These are phyloP conservation scores for Drosophila kepulauana DNA, from an alignment of 1,140 invertebrate species.

Conservation along the genomic window DNA sequence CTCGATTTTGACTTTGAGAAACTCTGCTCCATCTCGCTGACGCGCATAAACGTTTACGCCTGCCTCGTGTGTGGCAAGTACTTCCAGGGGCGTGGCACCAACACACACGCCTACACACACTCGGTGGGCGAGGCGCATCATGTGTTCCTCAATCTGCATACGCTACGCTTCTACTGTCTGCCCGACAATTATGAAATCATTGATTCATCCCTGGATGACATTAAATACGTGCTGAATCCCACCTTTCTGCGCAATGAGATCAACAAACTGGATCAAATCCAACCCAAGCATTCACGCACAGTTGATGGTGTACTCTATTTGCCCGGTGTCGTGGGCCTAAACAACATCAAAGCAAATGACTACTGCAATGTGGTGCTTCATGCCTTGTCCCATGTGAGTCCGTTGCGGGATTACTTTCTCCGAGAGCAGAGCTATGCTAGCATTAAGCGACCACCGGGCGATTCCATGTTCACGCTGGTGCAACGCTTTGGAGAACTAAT, in stretches of 20 bases:
- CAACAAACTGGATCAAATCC: slow-evolving; percentile 89
- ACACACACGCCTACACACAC: slow-evolving; percentile 99
- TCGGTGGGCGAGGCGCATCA: slow-evolving; percentile 98
- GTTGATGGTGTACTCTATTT: slow-evolving; percentile 97
- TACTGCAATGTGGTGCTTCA: slow-evolving; percentile 99
- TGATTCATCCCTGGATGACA: slow-evolving; percentile 99
- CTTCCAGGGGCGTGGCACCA: slow-evolving; percentile 98
- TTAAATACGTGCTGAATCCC: slow-evolving; percentile 99
- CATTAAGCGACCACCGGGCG: slow-evolving; percentile 96
- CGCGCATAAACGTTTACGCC: slow-evolving; percentile 99
- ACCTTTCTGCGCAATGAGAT: slow-evolving; percentile 95
- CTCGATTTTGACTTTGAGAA: slow-evolving; percentile 99
- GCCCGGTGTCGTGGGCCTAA: slow-evolving; percentile 98
- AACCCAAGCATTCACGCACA: slow-evolving; percentile 95
- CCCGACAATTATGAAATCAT: slow-evolving; percentile 99
- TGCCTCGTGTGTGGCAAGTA: slow-evolving; percentile 99
- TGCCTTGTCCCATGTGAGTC: slow-evolving; percentile 97
- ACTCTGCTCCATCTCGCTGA: slow-evolving; percentile 98
- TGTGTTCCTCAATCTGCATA: slow-evolving; percentile 98
- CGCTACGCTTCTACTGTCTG: slow-evolving; percentile 99
- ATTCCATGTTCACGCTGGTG: slow-evolving; percentile 95
- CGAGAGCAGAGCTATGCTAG: slow-evolving; percentile 96
- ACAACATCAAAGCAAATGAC: slow-evolving; percentile 99
- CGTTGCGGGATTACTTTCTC: slow-evolving; percentile 97
- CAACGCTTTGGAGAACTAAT: slow-evolving; percentile 99